phyloP scores from a whole-genome alignment of 2,797 vertebrate species.

The Phoeniculus purpureus region DNA sequence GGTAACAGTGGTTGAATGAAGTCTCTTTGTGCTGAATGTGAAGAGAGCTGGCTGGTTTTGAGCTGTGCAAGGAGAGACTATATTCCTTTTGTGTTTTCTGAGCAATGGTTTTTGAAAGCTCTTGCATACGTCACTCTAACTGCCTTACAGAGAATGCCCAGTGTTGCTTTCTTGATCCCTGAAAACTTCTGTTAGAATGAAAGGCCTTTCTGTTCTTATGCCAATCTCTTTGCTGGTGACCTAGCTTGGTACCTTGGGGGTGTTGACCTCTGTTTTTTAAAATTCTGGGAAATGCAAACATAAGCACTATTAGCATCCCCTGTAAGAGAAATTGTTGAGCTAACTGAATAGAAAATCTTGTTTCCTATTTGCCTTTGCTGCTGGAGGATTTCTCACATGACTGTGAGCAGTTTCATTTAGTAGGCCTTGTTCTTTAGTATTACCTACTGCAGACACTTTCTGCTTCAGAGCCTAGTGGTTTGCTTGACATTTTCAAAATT shows the following conservation, averaged over 20 bases:
- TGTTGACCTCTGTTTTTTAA: background rate
- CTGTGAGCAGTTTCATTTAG: background rate
- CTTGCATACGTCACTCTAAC: background rate
- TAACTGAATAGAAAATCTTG: background rate
- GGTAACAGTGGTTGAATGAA: background rate
- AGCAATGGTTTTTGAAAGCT: background rate
- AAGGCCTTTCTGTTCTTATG: background rate
- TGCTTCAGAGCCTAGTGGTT: background rate
- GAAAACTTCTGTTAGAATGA: background rate
- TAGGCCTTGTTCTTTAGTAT: background rate
- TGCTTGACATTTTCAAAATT: conserved; percentile 7
- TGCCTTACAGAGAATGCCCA: background rate
- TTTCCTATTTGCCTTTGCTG: background rate
- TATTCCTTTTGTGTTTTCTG: background rate
- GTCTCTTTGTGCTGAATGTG: background rate
- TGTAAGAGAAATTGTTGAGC: background rate
- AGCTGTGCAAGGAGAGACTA: background rate
- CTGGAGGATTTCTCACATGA: background rate
- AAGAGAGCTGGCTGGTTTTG: background rate
- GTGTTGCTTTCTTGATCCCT: background rate
- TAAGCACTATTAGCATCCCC: background rate
- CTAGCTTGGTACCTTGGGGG: background rate
- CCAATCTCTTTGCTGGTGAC: background rate
- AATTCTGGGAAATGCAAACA: background rate
- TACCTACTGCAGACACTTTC: background rate